Percentiles rank a stretch among this genome's conserved stretches.
Evolutionary conservation across 2,888 invertebrate species (phyloP).

Genomic region (Lochmaea crataegi): DNA sequence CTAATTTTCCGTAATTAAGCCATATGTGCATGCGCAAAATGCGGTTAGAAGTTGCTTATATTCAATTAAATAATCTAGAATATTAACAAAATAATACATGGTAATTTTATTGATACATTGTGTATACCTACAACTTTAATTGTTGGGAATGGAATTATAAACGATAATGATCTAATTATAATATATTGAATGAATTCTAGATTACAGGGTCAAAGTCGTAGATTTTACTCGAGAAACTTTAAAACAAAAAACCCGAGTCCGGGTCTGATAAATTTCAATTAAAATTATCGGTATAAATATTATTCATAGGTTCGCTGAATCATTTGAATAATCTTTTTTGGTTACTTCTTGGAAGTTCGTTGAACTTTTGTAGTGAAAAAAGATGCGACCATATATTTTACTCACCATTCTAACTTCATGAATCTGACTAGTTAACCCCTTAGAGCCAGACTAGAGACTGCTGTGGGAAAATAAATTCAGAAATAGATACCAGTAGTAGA

Average conservation of each 20-base stretch:
- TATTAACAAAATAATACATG: conserved; percentile 53
- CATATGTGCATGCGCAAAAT: conserved; percentile 40
- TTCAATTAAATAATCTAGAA: conserved; percentile 52
- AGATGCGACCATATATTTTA: no score
- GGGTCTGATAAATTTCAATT: not conserved
- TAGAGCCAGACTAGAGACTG: no score
- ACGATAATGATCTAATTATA: not conserved
- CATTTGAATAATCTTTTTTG: not conserved
- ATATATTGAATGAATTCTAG: not conserved
- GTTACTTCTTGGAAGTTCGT: no score
- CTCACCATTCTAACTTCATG: no score
- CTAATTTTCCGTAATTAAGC: conserved; percentile 43
- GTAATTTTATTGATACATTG: conserved; percentile 39
- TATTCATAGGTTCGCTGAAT: not conserved
- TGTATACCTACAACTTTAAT: not conserved
- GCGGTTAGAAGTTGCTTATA: conserved; percentile 28
- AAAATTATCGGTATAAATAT: not conserved
- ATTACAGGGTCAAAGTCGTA: no score
- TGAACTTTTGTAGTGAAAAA: no score
- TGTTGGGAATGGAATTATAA: not conserved
- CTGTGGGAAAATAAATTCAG: not conserved
- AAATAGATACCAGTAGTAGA: not conserved
- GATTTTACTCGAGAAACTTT: not conserved
- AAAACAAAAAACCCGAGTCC: not conserved
- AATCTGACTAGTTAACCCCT: no score